A percentile compares a stretch with the other conserved stretches of the same genome.
These are phyloP conservation scores for Halcyon senegalensis DNA, from an alignment of 2,113 vertebrate species.

Conservation along the genomic window DNA sequence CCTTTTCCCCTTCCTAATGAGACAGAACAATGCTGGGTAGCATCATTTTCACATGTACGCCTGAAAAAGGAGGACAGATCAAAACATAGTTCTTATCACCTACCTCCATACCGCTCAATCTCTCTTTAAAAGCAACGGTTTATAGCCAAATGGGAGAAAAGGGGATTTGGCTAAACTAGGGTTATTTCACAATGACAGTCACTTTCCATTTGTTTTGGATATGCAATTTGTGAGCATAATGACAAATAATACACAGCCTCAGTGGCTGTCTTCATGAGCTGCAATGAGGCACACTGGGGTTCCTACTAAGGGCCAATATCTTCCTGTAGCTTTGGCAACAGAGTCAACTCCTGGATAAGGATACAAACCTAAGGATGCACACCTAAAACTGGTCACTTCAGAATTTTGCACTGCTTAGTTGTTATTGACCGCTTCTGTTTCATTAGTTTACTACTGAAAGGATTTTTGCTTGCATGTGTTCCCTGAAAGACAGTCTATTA, in stretches of 20 bases:
- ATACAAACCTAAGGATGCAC: background rate
- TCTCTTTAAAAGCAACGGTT: background rate
- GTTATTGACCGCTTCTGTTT: background rate
- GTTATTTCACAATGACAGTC: background rate
- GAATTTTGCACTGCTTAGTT: background rate
- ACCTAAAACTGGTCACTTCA: background rate
- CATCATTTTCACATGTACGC: background rate
- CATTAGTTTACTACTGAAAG: background rate
- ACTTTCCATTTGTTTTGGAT: background rate
- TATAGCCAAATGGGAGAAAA: background rate
- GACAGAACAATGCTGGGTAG: constrained; percentile 4
- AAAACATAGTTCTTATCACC: background rate
- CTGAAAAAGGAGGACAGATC: background rate
- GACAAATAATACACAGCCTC: background rate
- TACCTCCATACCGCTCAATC: background rate
- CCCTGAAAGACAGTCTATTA: background rate
- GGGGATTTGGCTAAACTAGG: background rate
- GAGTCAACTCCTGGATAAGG: background rate
- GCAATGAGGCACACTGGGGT: background rate
- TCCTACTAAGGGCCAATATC: background rate
- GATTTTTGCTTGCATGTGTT: background rate
- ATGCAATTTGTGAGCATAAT: background rate
- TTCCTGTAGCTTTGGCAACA: background rate
- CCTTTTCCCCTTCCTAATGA: background rate
- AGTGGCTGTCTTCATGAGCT: background rate